Base-by-base conservation (phyloP, 2,113 vertebrate genomes). In the Otus sunia region DNA sequence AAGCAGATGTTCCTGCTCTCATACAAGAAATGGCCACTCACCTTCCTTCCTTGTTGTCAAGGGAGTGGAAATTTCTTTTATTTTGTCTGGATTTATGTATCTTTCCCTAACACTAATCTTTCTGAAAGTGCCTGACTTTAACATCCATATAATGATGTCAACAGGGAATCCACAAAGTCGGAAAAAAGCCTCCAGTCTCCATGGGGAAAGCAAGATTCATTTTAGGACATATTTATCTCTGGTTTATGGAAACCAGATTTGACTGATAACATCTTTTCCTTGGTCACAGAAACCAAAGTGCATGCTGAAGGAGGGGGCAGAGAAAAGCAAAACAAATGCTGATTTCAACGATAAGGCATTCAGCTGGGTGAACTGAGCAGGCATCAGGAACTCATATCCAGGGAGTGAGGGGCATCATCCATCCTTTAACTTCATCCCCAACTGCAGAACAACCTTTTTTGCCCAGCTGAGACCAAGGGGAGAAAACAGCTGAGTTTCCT, bases 51-150 rank as follows among this genome's bases (percentile, higher is more conserved):
- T 30, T 77, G 23, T 68, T 87, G 19, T 82, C 36, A 30, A 34
- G 15, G 66, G 43, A 94, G 36, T 59, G 20, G 20, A 82, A 92
- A 71, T 87, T 59, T 74, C 22, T 89, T 82, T 72, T 87, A 18
- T 83, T 64, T 34, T 79, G 23, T 53, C 43, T 77, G 41, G 25
- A 92, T 88, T 93, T 91, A 90, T 81, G 15, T 59, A 60, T 17
- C 25, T 18, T 74, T 25, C 16, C 12, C 30, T 86, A 72, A 41
- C 79, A 62, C 58, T 92, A 95, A 91, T 93, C 74, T 87, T 68
- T 88, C 80, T 90, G 81, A 95, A 96, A 92, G 74, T 39, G 73
- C 17, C 37, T 41, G 67, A 32, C 34, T 80, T 91, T 63, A 93
- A 89, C 23, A 91, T 76, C 53, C 34, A 23, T 68, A 76, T 95